Percentiles rank a stretch among this genome's conserved stretches.
These are phyloP conservation scores for Trematomus bernacchii DNA, from an alignment of 2,797 vertebrate species.

Conservation along the genomic window DNA sequence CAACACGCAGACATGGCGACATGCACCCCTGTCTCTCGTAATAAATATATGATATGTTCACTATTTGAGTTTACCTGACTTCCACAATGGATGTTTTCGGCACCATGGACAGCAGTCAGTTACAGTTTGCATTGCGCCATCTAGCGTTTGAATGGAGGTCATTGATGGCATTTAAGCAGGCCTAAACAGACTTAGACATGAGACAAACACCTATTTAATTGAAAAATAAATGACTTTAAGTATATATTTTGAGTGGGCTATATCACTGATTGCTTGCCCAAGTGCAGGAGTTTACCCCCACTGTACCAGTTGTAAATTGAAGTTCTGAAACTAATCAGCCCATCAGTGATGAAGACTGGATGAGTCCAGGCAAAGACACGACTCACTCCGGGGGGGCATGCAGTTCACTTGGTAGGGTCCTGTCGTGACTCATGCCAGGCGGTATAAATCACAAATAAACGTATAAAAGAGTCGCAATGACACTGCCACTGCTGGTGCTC, in stretches of 20 bases:
- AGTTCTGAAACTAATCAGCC: conserved; percentile 11
- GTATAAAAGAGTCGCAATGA: conserved; percentile 51
- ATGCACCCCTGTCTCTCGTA: neutral
- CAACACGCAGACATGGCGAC: conserved; percentile 17
- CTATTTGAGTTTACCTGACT: neutral
- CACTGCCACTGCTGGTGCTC: conserved; percentile 54
- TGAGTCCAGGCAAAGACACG: conserved; percentile 3
- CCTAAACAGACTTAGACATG: neutral
- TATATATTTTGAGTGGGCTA: too few relatives aligned
- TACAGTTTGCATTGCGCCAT: conserved; percentile 18
- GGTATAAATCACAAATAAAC: conserved; percentile 73
- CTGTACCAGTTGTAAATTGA: neutral
- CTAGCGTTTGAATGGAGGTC: conserved; percentile 42
- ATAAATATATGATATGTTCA: neutral
- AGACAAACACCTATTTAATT: neutral
- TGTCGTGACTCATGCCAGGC: conserved; percentile 66
- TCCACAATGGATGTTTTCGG: conserved; percentile 69
- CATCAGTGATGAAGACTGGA: conserved; percentile 9
- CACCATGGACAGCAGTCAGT: conserved; percentile 80
- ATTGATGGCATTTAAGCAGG: neutral
- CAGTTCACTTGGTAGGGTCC: conserved; percentile 28
- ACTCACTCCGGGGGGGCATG: conserved; percentile 5
- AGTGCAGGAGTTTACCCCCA: neutral
- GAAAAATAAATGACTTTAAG: too few relatives aligned
- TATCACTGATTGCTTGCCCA: neutral